Percentiles rank a stretch among this genome's conserved stretches.
Conservation (phyloP, 2,888 invertebrate genomes). For the Brenthis hecate region DNA sequence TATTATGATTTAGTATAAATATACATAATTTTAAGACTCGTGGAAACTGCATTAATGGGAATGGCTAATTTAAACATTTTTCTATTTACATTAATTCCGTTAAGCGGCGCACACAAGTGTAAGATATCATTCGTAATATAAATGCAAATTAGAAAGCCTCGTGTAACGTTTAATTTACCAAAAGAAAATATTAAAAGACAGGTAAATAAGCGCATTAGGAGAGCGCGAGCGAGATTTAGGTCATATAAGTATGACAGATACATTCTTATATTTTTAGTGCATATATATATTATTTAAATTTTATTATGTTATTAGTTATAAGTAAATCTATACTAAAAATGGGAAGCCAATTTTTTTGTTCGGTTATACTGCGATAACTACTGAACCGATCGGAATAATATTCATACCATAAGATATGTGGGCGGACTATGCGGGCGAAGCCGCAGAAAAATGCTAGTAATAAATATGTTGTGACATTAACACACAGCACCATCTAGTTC, state of each 20-base stretch:
- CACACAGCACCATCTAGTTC: no score
- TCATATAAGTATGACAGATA: constrained; percentile 29
- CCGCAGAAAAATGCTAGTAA: no score
- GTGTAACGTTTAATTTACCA: constrained; percentile 37
- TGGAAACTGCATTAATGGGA: not conserved
- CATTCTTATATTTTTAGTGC: not conserved
- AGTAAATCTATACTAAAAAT: no score
- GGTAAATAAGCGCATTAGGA: constrained; percentile 37
- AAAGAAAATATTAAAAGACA: constrained; percentile 37
- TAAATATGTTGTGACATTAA: no score
- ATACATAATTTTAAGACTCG: not conserved
- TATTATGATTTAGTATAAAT: no score
- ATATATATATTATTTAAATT: not conserved
- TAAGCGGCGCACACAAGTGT: constrained; percentile 20
- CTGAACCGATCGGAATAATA: no score
- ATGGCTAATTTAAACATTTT: constrained; percentile 16
- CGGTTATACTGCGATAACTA: no score
- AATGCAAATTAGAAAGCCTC: constrained; percentile 36
- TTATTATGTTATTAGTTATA: no score
- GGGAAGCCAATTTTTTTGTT: no score
- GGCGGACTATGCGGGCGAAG: no score
- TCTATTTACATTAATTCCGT: constrained; percentile 29
- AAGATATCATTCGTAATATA: constrained; percentile 38
- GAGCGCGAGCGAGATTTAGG: constrained; percentile 34
- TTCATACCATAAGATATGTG: no score